Base-by-base conservation (phyloP, 2,113 vertebrate species). In the Phocoena phocoena region DNA sequence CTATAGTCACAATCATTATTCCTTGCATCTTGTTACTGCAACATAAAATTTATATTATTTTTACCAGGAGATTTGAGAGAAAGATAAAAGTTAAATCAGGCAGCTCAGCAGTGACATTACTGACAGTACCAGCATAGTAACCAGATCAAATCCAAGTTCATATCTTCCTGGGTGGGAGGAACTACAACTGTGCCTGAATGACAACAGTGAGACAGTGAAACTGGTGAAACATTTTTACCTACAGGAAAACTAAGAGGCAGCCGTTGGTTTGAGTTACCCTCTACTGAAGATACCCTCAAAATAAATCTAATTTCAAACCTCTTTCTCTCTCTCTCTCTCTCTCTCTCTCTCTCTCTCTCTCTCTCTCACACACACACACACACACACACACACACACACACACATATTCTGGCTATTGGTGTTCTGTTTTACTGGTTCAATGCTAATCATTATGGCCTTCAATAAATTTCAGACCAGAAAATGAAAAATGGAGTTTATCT, bases 41-140 rank as follows among this genome's bases (percentile, higher is more conserved):
- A n/a, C 33, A 67, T 85, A 71, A 87, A 95, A 53, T 74, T 60
- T 79, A 68, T 85, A 86, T 82, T 83, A 86, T 90, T 84, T 96
- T 85, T 74, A 73, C 7, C 8, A 86, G 41, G 12, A 83, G 15
- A 36, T n/a, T 21, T 88, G 47, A 90, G 55, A 83, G 26, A 74
- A 71, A 58, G 38, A n/a, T 58, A 96, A 97, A 70, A 90, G 53
- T 38, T 82, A 93, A 79, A 90, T 58, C 11, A 86, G 26, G n/a
- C 23, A 93, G 13, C 41, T 91, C 67, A 96, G 47, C 70, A 90
- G 41, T 36, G 60, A 4, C 38, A 83, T 93, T 91, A 88, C 47
- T n/a, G 47, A 38, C 10, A 15, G 50, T 58, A 31, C 50, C 20
- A 73, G 33, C 5, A 20, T 47, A 77, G 84, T 18, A 47, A 11